These are phyloP conservation scores for Mus pahari DNA, from an alignment of 2,113 vertebrate genomes.

Conservation along the genomic window DNA sequence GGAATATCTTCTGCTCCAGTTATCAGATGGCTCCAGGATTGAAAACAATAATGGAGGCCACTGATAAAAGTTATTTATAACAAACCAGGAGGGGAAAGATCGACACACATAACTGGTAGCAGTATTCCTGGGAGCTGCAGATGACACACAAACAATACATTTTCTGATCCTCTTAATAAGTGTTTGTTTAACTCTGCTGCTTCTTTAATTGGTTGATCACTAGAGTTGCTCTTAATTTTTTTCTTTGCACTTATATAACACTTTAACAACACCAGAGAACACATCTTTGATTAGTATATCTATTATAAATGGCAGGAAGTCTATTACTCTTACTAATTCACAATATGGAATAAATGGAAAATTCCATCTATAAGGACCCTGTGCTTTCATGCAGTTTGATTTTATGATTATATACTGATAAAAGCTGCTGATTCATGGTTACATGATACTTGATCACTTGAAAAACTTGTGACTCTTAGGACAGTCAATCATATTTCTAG, in stretches of 20 bases:
- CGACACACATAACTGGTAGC: neutral
- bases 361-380: neutral
- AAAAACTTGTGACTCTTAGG: neutral
- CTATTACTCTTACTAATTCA: neutral
- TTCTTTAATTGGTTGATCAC: neutral
- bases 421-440: neutral
- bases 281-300: neutral
- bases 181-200: neutral
- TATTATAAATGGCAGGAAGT: neutral
- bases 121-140: neutral
- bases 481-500: neutral
- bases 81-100: neutral
- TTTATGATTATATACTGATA: neutral
- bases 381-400: rapidly evolving
- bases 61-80: neutral
- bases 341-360: neutral
- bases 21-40: neutral
- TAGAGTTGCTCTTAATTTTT: neutral
- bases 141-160: neutral
- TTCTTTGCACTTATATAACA: neutral
- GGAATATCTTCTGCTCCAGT: neutral
- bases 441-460: neutral
- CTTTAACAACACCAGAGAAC: neutral
- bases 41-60: neutral
- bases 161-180: neutral